Evolutionary conservation across 2,888 invertebrate genomes (phyloP).

Genomic region (Phaonia tiefii): DNA sequence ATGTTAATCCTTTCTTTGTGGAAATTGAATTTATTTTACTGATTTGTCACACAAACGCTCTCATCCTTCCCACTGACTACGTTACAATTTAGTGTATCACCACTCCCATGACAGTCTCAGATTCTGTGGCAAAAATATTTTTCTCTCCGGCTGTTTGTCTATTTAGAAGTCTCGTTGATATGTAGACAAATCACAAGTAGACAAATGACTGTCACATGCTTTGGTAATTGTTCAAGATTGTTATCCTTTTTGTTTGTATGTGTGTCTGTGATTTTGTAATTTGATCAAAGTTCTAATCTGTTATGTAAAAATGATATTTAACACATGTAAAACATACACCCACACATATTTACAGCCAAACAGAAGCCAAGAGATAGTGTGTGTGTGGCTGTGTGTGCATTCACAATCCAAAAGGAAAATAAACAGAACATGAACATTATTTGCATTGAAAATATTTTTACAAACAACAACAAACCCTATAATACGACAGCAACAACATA

Average conservation of each 20-base stretch:
- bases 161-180: not conserved
- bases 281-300: slow-evolving; percentile 45
- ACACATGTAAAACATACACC: slow-evolving; percentile 33
- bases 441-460: slow-evolving; percentile 16
- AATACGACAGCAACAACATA: slow-evolving; percentile 11
- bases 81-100: not conserved
- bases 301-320: slow-evolving; percentile 33
- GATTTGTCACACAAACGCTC: not conserved
- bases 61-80: not conserved
- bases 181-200: slow-evolving; percentile 21
- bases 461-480: not conserved
- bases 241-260: slow-evolving; percentile 16
- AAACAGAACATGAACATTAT: slow-evolving; percentile 19
- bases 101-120: not conserved
- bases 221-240: slow-evolving; percentile 21
- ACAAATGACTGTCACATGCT: slow-evolving; percentile 26
- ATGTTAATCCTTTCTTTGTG: no score
- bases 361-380: not conserved
- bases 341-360: slow-evolving; percentile 11
- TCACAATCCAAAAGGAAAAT: slow-evolving; percentile 5
- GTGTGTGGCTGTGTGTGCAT: no score
- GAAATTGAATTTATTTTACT: slow-evolving; percentile 20
- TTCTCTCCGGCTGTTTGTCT: not conserved
- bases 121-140: not conserved
- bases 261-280: slow-evolving; percentile 33